Conservation (phyloP, 64 coral and sea anemone genomes). For the Dendronephthya gigantea region DNA sequence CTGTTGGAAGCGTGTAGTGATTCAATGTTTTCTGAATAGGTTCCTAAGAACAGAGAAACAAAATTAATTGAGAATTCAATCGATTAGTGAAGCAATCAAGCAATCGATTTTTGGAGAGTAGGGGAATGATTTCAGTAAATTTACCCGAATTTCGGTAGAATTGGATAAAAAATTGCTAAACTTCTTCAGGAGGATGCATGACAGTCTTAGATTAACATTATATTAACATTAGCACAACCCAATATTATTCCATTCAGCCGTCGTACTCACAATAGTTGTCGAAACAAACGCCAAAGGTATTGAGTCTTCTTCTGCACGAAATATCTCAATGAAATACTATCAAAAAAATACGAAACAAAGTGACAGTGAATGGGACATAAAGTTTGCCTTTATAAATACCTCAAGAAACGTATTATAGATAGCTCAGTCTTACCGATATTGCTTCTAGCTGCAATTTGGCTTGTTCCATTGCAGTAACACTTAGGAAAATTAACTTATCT, state of each 20-base stretch:
- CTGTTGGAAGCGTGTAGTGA: neutral
- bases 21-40: neutral
- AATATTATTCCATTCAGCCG: neutral
- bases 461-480: neutral
- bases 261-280: neutral
- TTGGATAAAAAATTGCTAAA: no score
- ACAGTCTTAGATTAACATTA: no score
- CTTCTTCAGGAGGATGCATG: no score
- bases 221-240: no score
- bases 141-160: no score
- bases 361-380: neutral
- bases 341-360: neutral
- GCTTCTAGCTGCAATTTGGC: neutral
- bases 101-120: no score
- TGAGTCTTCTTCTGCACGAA: neutral
- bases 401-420: no score
- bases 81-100: no score
- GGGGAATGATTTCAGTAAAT: no score
- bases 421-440: neutral
- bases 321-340: constrained; percentile 19
- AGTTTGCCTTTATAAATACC: neutral
- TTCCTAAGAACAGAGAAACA: neutral
- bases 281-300: neutral
- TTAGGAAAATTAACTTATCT: neutral
- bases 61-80: no score